A percentile compares a stretch with the other conserved stretches of the same genome.
Conservation (phyloP, 2,113 vertebrate species). For the Centrocercus urophasianus region DNA sequence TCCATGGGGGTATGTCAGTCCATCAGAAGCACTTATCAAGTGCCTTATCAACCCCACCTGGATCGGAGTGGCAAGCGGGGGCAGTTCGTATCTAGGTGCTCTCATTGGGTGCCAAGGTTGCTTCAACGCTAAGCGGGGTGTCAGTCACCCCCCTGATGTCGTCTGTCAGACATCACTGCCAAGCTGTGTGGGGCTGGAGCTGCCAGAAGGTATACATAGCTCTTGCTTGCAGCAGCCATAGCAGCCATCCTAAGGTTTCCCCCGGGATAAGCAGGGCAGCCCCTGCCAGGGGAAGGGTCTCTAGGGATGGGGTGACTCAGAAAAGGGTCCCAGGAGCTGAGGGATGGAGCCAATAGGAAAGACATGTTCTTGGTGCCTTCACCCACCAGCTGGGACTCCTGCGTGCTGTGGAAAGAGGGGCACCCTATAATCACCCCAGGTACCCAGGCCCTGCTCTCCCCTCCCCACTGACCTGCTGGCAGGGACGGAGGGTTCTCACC, state of each 20-base stretch:
- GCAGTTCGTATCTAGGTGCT: not conserved
- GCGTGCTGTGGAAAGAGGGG: not conserved
- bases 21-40: not conserved
- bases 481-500: too few species aligned
- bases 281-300: not conserved
- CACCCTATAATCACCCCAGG: not conserved
- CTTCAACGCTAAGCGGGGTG: not conserved
- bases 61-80: not conserved
- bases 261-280: not conserved
- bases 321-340: not conserved
- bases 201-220: not conserved
- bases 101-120: not conserved
- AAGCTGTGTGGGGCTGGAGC: not conserved
- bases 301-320: too few species aligned
- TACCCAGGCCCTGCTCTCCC: not conserved
- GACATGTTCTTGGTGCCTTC: not conserved
- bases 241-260: not conserved
- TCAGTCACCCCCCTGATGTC: not conserved
- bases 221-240: not conserved
- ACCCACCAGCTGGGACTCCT: not conserved
- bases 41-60: not conserved
- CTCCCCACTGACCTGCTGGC: too few species aligned
- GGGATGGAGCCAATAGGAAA: not conserved
- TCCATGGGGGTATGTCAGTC: not conserved
- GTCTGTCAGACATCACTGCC: not conserved